Conservation (phyloP, 2,888 invertebrate genomes). For the Sarcophaga caerulescens region DNA sequence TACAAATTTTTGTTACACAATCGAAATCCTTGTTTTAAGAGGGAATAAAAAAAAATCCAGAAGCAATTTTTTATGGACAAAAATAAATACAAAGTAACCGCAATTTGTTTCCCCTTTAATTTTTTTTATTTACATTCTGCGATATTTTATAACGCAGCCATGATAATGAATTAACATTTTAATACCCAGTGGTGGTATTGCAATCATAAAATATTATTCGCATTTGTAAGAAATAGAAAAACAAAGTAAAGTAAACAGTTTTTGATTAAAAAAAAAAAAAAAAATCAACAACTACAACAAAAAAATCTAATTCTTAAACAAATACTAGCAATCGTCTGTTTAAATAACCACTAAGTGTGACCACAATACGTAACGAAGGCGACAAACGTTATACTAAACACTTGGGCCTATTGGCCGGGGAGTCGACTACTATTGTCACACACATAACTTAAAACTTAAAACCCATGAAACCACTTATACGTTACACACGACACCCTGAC, state of each 20-base stretch:
- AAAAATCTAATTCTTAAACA: constrained; percentile 28
- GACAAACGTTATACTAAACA: not conserved
- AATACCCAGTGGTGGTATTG: not conserved
- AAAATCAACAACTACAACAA: constrained; percentile 7
- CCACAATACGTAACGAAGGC: constrained; percentile 17
- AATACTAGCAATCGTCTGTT: not conserved
- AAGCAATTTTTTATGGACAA: not conserved
- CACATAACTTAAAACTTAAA: not conserved
- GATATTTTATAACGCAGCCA: constrained; percentile 17
- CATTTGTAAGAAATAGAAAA: not conserved
- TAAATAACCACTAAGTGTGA: not conserved
- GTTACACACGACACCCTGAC: not conserved
- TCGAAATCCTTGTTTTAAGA: constrained; percentile 32
- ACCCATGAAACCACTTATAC: not conserved
- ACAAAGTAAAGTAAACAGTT: constrained; percentile 8
- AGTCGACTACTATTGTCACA: not conserved
- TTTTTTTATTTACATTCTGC: not conserved
- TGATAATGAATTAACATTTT: constrained; percentile 46
- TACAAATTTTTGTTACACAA: not conserved
- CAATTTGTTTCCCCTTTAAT: not conserved
- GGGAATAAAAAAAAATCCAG: not conserved
- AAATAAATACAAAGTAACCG: not conserved
- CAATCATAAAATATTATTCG: not conserved
- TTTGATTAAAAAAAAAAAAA: constrained; percentile 49
- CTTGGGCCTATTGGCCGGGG: no score